phyloP scores from a whole-genome alignment of 2,888 invertebrate genomes.

The Diarsia brunnea region DNA sequence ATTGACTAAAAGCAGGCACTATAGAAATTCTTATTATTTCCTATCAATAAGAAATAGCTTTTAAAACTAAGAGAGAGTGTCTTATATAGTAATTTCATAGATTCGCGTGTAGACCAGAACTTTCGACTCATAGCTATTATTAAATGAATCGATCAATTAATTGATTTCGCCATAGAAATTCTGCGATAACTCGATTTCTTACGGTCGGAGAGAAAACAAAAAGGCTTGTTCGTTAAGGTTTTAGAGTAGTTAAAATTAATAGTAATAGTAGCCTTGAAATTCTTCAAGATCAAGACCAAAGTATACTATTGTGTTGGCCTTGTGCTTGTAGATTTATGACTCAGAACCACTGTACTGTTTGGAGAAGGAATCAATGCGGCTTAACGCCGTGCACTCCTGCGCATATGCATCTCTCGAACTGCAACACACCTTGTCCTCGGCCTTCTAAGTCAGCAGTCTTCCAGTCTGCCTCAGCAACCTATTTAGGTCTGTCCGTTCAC shows the following conservation, averaged over 20 bases:
- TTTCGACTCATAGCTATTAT: conserved; percentile 53
- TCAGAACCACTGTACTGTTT: conserved; percentile 1
- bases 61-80: conserved; percentile 47
- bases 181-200: conserved; percentile 54
- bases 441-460: background rate
- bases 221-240: conserved; percentile 25
- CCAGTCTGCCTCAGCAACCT: background rate
- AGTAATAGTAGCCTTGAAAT: conserved; percentile 37
- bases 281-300: conserved; percentile 56
- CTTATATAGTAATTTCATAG: conserved; percentile 19
- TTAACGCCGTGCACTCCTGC: too few species aligned
- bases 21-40: conserved; percentile 17
- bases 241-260: conserved; percentile 42
- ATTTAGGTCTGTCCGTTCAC: background rate
- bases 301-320: conserved; percentile 17
- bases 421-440: background rate
- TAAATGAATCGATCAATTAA: conserved; percentile 49
- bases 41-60: conserved; percentile 42
- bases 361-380: background rate
- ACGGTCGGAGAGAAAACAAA: conserved; percentile 35
- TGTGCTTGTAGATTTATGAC: conserved; percentile 23
- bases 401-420: background rate
- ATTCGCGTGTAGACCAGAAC: conserved; percentile 54
- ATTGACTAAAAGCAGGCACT: conserved; percentile 3
- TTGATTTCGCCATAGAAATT: conserved; percentile 61